phyloP scores from a whole-genome alignment of 2,797 vertebrate genomes.

The Spinus olivaceus region DNA sequence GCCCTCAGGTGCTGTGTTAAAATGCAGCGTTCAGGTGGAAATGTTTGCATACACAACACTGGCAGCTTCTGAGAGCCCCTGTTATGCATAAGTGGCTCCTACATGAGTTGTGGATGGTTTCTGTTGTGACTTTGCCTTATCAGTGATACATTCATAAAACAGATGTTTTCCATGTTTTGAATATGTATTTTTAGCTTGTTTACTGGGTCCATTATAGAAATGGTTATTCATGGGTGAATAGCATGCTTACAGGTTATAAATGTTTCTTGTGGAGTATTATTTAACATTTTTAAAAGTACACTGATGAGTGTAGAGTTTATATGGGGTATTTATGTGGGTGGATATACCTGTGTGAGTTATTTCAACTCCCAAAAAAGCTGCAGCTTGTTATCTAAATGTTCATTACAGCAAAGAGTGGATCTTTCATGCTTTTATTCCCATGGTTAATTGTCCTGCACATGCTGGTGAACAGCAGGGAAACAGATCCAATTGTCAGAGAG shows the following conservation, averaged over 20 bases:
- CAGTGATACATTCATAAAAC: neutral
- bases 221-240: neutral
- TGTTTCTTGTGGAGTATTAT: neutral
- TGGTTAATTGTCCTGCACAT: neutral
- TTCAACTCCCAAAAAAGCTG: neutral
- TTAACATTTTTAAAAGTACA: neutral
- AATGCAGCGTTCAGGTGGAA: neutral
- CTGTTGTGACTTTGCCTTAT: neutral
- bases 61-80: neutral
- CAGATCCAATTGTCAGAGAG: neutral
- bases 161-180: neutral
- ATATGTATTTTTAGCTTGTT: conserved; percentile 27
- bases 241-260: neutral
- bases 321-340: neutral
- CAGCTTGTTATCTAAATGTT: neutral
- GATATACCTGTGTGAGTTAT: neutral
- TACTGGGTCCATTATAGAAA: neutral
- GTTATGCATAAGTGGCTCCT: neutral
- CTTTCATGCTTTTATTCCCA: neutral
- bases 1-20: neutral
- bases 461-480: neutral
- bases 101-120: neutral
- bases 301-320: neutral
- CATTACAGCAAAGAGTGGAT: neutral
- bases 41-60: neutral